phyloP scores from a whole-genome alignment of 2,888 invertebrate genomes.

The Dicyrtomina minuta region DNA sequence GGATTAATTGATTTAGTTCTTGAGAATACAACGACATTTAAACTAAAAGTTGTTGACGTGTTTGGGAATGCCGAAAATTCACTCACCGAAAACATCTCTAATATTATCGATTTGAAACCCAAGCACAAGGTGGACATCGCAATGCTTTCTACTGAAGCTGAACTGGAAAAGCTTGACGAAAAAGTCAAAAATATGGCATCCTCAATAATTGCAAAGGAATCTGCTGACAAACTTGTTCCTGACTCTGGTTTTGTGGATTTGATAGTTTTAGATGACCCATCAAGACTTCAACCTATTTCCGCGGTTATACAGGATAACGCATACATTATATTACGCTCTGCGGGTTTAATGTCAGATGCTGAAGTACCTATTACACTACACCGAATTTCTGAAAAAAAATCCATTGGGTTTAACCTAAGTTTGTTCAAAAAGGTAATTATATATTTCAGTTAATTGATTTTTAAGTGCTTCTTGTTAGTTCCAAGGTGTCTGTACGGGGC shows the following conservation, averaged over 20 bases:
- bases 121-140: too few species aligned
- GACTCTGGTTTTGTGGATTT: slow-evolving; percentile 14
- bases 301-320: slow-evolving; percentile 12
- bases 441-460: too few species aligned
- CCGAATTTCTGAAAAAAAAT: slow-evolving; percentile 61
- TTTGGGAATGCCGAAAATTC: slow-evolving; percentile 26
- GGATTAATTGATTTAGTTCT: slow-evolving; percentile 24
- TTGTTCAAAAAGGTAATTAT: too few species aligned
- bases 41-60: slow-evolving; percentile 23
- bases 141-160: neutral
- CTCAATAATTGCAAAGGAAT: slow-evolving; percentile 4
- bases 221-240: slow-evolving; percentile 19
- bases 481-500: too few species aligned
- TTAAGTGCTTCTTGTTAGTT: too few species aligned
- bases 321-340: slow-evolving; percentile 8
- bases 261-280: slow-evolving; percentile 13
- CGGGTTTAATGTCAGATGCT: neutral
- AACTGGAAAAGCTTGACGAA: slow-evolving; percentile 12
- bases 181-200: slow-evolving; percentile 15
- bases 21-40: slow-evolving; percentile 12
- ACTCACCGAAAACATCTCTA: slow-evolving; percentile 5
- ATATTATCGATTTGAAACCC: slow-evolving; percentile 19
- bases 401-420: too few species aligned
- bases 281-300: slow-evolving; percentile 6
- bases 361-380: neutral